Percentiles rank a stretch among this genome's conserved stretches.
Conservation (phyloP, 2,797 vertebrate species). For the Hirundo rustica region DNA sequence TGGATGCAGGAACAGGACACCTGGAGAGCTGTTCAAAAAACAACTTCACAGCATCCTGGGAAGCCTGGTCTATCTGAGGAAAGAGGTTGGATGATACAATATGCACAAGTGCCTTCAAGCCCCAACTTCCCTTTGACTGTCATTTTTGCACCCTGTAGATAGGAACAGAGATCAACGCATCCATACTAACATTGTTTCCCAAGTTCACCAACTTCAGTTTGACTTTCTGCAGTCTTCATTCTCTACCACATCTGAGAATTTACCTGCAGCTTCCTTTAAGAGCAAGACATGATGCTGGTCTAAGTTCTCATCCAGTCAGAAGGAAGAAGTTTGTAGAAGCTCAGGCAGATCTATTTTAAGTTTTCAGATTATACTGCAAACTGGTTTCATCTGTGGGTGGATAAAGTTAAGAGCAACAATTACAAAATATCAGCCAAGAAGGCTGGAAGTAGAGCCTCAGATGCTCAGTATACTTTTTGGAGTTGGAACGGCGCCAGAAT, state of each 20-base stretch:
- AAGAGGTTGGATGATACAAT: rapidly evolving
- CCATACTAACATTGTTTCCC: not conserved
- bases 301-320: not conserved
- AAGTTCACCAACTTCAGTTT: not conserved
- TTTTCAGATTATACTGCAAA: slow-evolving; percentile 29
- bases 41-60: not conserved
- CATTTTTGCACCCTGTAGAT: not conserved
- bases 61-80: not conserved
- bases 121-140: not conserved
- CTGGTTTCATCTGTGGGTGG: slow-evolving; percentile 41
- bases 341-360: slow-evolving; percentile 39
- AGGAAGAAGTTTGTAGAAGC: not conserved
- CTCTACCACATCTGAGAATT: not conserved
- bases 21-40: not conserved
- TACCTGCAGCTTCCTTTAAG: not conserved
- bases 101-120: not conserved
- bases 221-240: not conserved
- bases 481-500: not conserved
- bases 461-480: not conserved
- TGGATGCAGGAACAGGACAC: not conserved
- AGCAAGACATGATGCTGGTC: not conserved
- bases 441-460: slow-evolving; percentile 7
- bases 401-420: slow-evolving; percentile 47
- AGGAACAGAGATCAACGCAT: not conserved
- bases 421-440: slow-evolving; percentile 35